A percentile compares a stretch with the other conserved stretches of the same genome.
Evolutionary conservation across 2,797 vertebrate species (phyloP).

Genomic region (Danio albolineatus): DNA sequence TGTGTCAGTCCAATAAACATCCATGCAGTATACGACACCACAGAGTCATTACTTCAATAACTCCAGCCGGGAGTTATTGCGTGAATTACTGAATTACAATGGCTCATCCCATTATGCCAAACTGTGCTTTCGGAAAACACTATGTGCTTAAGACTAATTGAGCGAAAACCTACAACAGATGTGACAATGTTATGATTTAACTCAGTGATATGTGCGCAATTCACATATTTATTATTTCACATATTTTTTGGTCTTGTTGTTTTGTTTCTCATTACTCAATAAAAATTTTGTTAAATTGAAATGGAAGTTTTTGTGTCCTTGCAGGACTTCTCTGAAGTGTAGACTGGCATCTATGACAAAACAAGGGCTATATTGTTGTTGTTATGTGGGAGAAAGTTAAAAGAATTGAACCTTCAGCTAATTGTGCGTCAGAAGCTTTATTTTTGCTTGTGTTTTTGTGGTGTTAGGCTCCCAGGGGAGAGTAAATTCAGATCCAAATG

Average conservation of each 20-base stretch:
- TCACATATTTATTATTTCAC: slow-evolving; percentile 34
- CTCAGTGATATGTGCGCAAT: slow-evolving; percentile 17
- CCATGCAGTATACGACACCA: slow-evolving; percentile 32
- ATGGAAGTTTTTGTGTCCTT: background rate
- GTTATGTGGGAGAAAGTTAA: background rate
- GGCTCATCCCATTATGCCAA: slow-evolving; percentile 35
- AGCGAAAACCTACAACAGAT: slow-evolving; percentile 48
- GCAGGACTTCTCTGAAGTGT: background rate
- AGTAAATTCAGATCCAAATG: slow-evolving; percentile 9
- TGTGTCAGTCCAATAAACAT: slow-evolving; percentile 42
- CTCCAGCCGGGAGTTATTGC: slow-evolving; percentile 17
- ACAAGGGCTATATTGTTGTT: background rate
- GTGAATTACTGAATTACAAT: slow-evolving; percentile 36
- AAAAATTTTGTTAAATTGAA: slow-evolving; percentile 35
- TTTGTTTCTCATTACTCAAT: slow-evolving; percentile 26
- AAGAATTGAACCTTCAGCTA: slow-evolving; percentile 1
- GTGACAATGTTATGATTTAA: slow-evolving; percentile 46
- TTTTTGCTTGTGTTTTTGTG: slow-evolving; percentile 4
- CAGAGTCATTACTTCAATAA: slow-evolving; percentile 33
- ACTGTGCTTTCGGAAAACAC: slow-evolving; percentile 32
- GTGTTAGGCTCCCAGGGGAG: slow-evolving; percentile 1
- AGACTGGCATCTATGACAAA: background rate
- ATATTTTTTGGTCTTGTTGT: background rate
- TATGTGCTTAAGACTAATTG: slow-evolving; percentile 49
- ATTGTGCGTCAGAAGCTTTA: background rate